These are phyloP conservation scores for Sceliomorpha sp. DNA, from an alignment of 2,888 invertebrate genomes.

Conservation along the genomic window DNA sequence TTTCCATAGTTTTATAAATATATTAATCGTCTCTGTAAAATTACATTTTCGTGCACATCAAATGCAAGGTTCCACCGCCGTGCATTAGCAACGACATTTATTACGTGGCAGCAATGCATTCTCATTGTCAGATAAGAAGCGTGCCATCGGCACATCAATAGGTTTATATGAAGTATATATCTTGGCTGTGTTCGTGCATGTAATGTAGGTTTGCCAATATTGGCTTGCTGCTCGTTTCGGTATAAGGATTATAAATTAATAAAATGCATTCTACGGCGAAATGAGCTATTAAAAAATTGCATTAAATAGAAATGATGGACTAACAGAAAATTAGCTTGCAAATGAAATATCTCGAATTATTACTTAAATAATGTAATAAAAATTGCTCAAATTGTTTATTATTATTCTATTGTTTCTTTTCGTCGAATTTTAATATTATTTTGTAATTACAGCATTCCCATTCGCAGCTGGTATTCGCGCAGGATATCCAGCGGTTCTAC, in stretches of 20 bases:
- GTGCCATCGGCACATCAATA: conserved; percentile 57
- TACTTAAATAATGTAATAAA: too few relatives aligned
- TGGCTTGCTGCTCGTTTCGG: conserved; percentile 31
- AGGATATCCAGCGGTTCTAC: conserved; percentile 89
- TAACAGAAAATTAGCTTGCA: too few relatives aligned
- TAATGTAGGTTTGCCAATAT: conserved; percentile 37
- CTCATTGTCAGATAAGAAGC: conserved; percentile 56
- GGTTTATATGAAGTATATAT: conserved; percentile 45
- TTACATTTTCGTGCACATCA: too few relatives aligned
- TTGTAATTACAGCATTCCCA: conserved; percentile 83
- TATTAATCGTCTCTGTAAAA: conserved; percentile 28
- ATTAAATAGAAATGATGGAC: too few relatives aligned
- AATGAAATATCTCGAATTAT: too few relatives aligned
- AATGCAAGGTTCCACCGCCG: conserved; percentile 15
- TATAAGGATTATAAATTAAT: conserved; percentile 45
- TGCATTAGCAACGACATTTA: conserved; percentile 45
- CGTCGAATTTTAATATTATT: conserved; percentile 17
- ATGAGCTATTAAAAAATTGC: conserved; percentile 26
- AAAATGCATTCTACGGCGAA: conserved; percentile 14
- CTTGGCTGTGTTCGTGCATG: conserved; percentile 38
- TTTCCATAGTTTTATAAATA: too few relatives aligned
- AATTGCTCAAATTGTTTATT: conserved; percentile 1
- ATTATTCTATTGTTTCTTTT: conserved; percentile 1
- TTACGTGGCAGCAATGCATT: conserved; percentile 53
- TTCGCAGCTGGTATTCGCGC: conserved; percentile 88